These are phyloP conservation scores for Avahi laniger DNA, from an alignment of 2,797 vertebrate genomes.

Conservation along the genomic window DNA sequence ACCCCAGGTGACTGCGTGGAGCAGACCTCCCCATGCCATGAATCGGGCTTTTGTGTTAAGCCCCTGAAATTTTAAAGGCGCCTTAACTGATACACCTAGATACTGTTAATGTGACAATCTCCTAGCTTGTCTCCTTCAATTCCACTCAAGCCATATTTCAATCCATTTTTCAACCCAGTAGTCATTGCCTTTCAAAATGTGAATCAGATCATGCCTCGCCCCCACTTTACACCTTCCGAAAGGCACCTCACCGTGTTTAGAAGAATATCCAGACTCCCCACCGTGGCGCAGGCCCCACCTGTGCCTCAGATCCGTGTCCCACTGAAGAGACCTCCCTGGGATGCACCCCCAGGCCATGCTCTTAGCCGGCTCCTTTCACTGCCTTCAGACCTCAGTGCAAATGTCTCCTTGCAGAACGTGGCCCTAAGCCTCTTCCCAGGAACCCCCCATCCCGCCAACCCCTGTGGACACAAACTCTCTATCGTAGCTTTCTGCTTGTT, in stretches of 20 bases:
- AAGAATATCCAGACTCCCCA: background rate
- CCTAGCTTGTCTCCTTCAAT: background rate
- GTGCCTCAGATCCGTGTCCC: background rate
- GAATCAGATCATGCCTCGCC: background rate
- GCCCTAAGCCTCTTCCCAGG: background rate
- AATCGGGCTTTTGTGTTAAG: background rate
- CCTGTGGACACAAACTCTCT: background rate
- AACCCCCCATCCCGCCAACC: rapidly evolving
- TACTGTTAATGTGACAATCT: background rate
- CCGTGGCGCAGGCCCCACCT: rapidly evolving
- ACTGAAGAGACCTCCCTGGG: background rate
- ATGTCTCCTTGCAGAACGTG: background rate
- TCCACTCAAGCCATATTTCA: background rate
- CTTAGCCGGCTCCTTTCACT: background rate
- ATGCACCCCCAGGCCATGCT: background rate
- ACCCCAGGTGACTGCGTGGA: background rate
- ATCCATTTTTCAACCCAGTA: background rate
- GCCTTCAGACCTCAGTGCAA: background rate
- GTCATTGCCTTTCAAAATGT: background rate
- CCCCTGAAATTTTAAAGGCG: background rate
- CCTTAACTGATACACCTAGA: background rate
- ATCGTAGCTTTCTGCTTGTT: background rate
- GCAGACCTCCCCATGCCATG: background rate
- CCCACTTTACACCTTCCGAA: background rate
- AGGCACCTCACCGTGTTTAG: background rate